Conservation (phyloP, 2,797 vertebrate genomes). For the Betta splendens region DNA sequence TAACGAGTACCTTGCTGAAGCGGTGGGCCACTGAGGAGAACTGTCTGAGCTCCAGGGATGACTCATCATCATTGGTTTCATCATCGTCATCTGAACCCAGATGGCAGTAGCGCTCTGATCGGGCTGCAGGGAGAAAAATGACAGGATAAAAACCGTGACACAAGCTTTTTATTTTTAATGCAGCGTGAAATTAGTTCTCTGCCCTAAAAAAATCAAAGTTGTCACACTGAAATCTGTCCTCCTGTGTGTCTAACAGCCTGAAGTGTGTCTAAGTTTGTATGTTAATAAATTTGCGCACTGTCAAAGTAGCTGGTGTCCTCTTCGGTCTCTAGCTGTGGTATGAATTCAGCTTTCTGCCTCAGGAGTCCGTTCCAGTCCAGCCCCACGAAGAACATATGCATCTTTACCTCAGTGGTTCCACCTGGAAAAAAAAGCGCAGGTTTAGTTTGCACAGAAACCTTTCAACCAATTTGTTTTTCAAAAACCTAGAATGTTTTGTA, state of each 20-base stretch:
- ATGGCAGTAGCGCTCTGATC: constrained; percentile 90
- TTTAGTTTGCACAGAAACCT: background rate
- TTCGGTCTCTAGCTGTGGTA: constrained; percentile 91
- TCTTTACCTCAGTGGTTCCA: constrained; percentile 90
- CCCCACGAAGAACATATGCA: constrained; percentile 87
- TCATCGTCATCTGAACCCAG: constrained; percentile 88
- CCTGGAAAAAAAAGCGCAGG: constrained; percentile 69
- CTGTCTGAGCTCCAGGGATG: constrained; percentile 88
- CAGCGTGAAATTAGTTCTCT: background rate
- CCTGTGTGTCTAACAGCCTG: constrained; percentile 1
- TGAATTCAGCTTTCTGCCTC: constrained; percentile 93
- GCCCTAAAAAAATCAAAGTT: background rate
- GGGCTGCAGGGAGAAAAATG: constrained; percentile 74
- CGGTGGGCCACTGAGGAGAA: constrained; percentile 94
- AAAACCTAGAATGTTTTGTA: background rate
- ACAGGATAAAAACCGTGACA: constrained; percentile 10
- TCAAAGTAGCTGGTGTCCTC: constrained; percentile 96
- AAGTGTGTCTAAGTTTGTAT: background rate
- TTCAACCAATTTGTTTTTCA: background rate
- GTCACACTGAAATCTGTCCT: background rate
- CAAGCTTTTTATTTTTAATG: too few species aligned
- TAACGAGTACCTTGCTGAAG: constrained; percentile 88
- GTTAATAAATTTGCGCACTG: constrained; percentile 78
- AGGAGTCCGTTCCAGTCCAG: constrained; percentile 93
- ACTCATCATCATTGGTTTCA: constrained; percentile 91